Base-by-base conservation (phyloP, 2,113 vertebrate species). In the Mellivora capensis region DNA sequence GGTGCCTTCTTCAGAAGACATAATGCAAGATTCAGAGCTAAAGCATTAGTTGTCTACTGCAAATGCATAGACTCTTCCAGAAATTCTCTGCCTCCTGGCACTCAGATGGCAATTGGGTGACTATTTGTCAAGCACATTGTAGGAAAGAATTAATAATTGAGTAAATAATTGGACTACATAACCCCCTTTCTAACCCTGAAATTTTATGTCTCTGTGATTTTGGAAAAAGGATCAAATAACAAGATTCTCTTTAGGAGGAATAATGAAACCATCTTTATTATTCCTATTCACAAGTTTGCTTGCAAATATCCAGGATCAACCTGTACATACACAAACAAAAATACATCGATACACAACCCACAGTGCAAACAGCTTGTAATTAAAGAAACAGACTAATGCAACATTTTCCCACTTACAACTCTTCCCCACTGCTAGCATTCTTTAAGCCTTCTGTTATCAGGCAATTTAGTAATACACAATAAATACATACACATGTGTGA, bases 301-400 rank as follows among this genome's bases (percentile, higher is more conserved):
- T 93, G 27, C 62, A 97, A 85, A 94, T 96, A 93, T 67, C 29
- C 27, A 64, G 64, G 37, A 87, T 86, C 82, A 87, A 91, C 82
- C 42, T 83, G 10, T 76, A 86, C 34, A 92, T 61, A 85, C 69
- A 74, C 47, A 93, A 95, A 93, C 59, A 91, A 72, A 87, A 93
- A 81, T 93, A 44, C 23, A 84, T 90, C 1, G 9, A 72, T 93
- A 80, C 29, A 1, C 27, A 96, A 82, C 61, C 62, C 81, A 90
- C 94, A 96, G 88, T 96, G 61, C 77, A 96, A 96, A 95, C 67
- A 97, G 85, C 86, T 95, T 93, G 72, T 96, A 88, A 97, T 95
- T 93, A 93, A 94, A 97, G 87, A 91, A 54, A 17, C 84, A 97
- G 77, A 89, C 61, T 80, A 62, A 86, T 64, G 67, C 42, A 94